Percentiles rank a stretch among this genome's conserved stretches.
Evolutionary conservation across 2,888 invertebrate species (phyloP).

Genomic region (Xylota segnis): DNA sequence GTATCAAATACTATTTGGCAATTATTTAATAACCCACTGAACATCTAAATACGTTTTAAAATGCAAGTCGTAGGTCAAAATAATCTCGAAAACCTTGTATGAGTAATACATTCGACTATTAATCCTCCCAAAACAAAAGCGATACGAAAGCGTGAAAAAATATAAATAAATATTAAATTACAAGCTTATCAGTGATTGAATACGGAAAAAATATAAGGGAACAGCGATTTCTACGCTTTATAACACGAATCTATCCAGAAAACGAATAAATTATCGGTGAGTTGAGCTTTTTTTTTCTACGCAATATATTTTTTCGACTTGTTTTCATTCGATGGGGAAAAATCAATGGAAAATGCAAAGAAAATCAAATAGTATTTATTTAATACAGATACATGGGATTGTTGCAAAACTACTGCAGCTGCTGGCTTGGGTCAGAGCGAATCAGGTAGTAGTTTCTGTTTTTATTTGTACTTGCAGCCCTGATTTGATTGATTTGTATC

Average conservation of each 20-base stretch:
- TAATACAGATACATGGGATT: not conserved
- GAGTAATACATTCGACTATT: constrained; percentile 53
- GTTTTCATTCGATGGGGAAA: constrained; percentile 10
- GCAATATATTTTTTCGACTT: constrained; percentile 35
- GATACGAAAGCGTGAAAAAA: not conserved
- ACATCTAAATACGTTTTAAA: constrained; percentile 7
- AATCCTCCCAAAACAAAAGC: constrained; percentile 31
- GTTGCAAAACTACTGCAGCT: not conserved
- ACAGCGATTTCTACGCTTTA: constrained; percentile 39
- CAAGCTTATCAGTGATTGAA: constrained; percentile 57
- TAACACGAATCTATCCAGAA: constrained; percentile 7
- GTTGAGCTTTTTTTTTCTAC: constrained; percentile 46
- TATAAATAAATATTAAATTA: constrained; percentile 29
- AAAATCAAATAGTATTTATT: constrained; percentile 15
- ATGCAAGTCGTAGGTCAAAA: constrained; percentile 51
- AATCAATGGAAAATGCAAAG: constrained; percentile 57
- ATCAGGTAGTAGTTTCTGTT: constrained; percentile 4
- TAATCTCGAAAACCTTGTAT: constrained; percentile 44
- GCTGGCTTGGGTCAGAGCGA: constrained; percentile 1
- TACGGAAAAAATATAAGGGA: constrained; percentile 13
- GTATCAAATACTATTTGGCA: not conserved
- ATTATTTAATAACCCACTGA: constrained; percentile 5
- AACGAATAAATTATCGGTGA: constrained; percentile 40
- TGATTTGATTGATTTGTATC: constrained; percentile 26
- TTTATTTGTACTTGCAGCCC: constrained; percentile 36